These are phyloP conservation scores for Perognathus longimembris DNA, from an alignment of 2,113 vertebrate genomes.

Conservation along the genomic window DNA sequence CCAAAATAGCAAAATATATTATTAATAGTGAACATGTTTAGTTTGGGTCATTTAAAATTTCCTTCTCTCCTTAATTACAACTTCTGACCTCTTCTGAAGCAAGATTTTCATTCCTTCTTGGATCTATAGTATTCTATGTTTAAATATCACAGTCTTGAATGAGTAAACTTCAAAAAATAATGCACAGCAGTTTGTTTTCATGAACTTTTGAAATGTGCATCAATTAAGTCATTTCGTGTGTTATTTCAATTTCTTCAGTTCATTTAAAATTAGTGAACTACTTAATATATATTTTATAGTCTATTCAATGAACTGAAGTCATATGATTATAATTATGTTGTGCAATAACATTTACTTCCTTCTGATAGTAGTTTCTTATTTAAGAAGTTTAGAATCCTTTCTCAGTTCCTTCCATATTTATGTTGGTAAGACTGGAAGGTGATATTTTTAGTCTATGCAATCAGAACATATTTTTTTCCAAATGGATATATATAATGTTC, in stretches of 20 bases:
- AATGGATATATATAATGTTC: not conserved
- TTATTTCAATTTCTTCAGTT: not conserved
- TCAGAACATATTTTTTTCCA: not conserved
- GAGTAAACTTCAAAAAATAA: not conserved
- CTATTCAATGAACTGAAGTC: not conserved
- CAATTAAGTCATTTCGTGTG: not conserved
- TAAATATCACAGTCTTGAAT: not conserved
- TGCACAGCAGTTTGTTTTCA: not conserved
- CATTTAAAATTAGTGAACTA: not conserved
- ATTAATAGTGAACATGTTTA: not conserved
- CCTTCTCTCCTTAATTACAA: not conserved
- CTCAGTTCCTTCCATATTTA: not conserved
- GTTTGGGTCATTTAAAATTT: not conserved
- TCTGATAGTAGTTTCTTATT: not conserved
- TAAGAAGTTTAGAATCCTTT: not conserved
- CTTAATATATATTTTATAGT: not conserved
- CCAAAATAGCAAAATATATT: not conserved
- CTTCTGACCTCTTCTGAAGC: not conserved
- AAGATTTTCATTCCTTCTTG: not conserved
- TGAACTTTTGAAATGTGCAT: not conserved
- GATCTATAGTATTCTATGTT: not conserved
- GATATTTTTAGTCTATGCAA: not conserved
- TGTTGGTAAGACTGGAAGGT: not conserved
- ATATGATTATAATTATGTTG: not conserved
- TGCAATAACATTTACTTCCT: not conserved